Conservation (phyloP, 1,140 invertebrate species). For the Phocides pigmalion region DNA sequence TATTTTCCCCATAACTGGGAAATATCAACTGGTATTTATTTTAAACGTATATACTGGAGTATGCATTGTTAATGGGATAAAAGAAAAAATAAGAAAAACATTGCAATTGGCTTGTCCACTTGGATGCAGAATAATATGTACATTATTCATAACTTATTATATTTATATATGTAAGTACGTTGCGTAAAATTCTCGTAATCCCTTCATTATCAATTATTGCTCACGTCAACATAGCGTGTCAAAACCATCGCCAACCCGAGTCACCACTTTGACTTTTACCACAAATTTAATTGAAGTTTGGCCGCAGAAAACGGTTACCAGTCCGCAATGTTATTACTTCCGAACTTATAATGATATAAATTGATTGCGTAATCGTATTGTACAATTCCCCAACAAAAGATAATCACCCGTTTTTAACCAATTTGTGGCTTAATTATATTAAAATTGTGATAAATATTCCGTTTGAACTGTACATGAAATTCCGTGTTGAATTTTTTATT, state of each 20-base stretch:
- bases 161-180: too few relatives aligned
- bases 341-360: constrained; percentile 16
- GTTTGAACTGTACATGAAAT: too few relatives aligned
- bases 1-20: too few relatives aligned
- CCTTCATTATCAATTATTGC: constrained; percentile 6
- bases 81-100: too few relatives aligned
- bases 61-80: too few relatives aligned
- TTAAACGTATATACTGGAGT: too few relatives aligned
- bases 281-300: constrained; percentile 32
- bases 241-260: constrained; percentile 14
- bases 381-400: constrained; percentile 12
- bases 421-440: constrained; percentile 13
- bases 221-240: constrained; percentile 1
- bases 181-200: too few relatives aligned
- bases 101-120: too few relatives aligned
- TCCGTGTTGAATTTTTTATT: neutral
- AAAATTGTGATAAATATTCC: neutral
- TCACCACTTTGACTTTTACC: constrained; percentile 27
- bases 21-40: too few relatives aligned
- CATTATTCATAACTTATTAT: too few relatives aligned
- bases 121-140: too few relatives aligned
- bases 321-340: constrained; percentile 23
- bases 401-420: constrained; percentile 7
- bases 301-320: constrained; percentile 18
- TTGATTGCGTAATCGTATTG: constrained; percentile 22